These are phyloP conservation scores for Ips typographus DNA, from an alignment of 1,140 invertebrate genomes.

Conservation along the genomic window DNA sequence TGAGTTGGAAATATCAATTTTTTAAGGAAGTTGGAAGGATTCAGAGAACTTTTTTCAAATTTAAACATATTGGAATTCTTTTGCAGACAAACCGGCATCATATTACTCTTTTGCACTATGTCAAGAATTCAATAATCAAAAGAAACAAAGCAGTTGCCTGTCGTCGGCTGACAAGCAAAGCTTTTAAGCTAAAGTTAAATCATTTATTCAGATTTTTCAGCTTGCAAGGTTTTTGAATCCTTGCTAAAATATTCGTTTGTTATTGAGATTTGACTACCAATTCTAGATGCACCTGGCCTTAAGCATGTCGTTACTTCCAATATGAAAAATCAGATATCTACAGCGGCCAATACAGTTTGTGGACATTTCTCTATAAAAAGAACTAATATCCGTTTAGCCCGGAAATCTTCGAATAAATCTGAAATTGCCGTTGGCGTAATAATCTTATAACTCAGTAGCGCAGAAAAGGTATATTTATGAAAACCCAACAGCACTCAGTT, in stretches of 20 bases:
- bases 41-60: constrained; percentile 16
- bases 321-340: constrained; percentile 6
- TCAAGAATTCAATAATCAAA: constrained; percentile 35
- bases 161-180: constrained; percentile 29
- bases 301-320: not conserved
- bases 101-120: constrained; percentile 32
- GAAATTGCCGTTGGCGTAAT: constrained; percentile 12
- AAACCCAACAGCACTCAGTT: not conserved
- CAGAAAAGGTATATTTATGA: constrained; percentile 3
- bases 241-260: too few relatives aligned
- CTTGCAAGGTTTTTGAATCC: constrained; percentile 7
- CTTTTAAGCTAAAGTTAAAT: constrained; percentile 33
- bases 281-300: too few relatives aligned
- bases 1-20: not conserved
- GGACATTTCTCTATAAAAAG: constrained; percentile 17
- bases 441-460: constrained; percentile 11
- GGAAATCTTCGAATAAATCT: constrained; percentile 21
- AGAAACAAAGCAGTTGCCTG: constrained; percentile 35
- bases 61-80: constrained; percentile 35
- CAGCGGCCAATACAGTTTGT: constrained; percentile 5
- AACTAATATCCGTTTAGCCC: constrained; percentile 21
- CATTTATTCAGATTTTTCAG: constrained; percentile 33
- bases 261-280: too few relatives aligned
- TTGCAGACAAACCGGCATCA: constrained; percentile 24
- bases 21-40: constrained; percentile 14